Evolutionary conservation across 37 sponge, comb jelly and placozoan genomes (phyloP).

Genomic region (Diacarnus erythraeanus): DNA sequence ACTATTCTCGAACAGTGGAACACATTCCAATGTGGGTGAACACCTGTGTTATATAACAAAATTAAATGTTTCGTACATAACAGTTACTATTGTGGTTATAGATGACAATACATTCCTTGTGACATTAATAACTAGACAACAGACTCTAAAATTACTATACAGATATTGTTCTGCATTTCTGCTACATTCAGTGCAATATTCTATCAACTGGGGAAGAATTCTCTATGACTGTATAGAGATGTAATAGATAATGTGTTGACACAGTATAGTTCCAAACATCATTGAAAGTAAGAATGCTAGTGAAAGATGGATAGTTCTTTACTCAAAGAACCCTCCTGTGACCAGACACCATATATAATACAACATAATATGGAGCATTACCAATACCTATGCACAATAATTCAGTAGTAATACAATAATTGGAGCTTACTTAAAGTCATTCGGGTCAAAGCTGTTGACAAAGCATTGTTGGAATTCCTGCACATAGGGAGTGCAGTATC

Average conservation of each 20-base stretch:
- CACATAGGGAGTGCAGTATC: slow-evolving; percentile 51
- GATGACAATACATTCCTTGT: too few species aligned
- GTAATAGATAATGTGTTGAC: too few species aligned
- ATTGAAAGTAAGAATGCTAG: too few species aligned
- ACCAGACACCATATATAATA: neutral
- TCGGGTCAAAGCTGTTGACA: slow-evolving; percentile 25
- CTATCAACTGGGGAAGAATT: neutral
- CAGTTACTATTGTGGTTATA: neutral
- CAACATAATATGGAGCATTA: neutral
- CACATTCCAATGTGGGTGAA: slow-evolving; percentile 20
- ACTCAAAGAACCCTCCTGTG: too few species aligned
- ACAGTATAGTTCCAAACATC: too few species aligned
- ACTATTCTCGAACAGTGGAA: slow-evolving; percentile 20
- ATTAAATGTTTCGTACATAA: neutral
- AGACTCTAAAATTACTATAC: too few species aligned
- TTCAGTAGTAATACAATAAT: neutral
- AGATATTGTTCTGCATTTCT: too few species aligned
- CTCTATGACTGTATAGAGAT: too few species aligned
- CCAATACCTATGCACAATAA: neutral
- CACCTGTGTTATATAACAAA: too few species aligned
- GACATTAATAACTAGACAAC: too few species aligned
- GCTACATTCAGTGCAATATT: too few species aligned
- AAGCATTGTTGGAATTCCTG: slow-evolving; percentile 15
- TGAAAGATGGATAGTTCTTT: too few species aligned
- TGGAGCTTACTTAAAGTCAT: slow-evolving; percentile 37